These are phyloP conservation scores for Leptinotarsa juncta DNA, from an alignment of 2,888 invertebrate species.

Conservation along the genomic window DNA sequence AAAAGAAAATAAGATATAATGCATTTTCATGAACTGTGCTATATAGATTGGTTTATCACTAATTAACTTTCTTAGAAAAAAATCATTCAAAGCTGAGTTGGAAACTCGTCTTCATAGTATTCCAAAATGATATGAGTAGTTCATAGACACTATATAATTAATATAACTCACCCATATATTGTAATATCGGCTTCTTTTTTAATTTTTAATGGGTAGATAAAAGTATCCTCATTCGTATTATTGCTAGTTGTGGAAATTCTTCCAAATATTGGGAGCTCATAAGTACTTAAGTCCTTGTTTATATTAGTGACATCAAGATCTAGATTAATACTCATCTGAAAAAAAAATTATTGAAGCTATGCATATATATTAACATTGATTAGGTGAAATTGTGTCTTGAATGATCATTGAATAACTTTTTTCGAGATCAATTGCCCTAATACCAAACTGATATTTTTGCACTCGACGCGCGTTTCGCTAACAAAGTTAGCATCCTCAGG, in stretches of 20 bases:
- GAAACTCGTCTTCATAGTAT: no score
- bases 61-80: no score
- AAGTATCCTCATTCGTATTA: conserved; percentile 53
- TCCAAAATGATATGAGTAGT: not conserved
- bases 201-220: conserved; percentile 55
- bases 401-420: no score
- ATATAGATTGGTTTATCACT: not conserved
- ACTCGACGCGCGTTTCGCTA: no score
- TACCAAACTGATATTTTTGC: no score
- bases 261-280: conserved; percentile 52
- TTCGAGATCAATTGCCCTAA: no score
- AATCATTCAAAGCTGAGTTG: no score
- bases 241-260: conserved; percentile 61
- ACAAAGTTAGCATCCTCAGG: no score
- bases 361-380: no score
- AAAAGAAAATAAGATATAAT: not conserved
- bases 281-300: conserved; percentile 46
- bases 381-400: no score
- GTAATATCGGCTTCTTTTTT: conserved; percentile 60
- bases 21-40: not conserved
- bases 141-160: not conserved
- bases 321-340: conserved; percentile 52
- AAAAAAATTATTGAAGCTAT: conserved; percentile 14
- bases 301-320: conserved; percentile 58
- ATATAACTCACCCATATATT: conserved; percentile 61